Percentiles rank a stretch among this genome's conserved stretches.
These are phyloP conservation scores for Oasisia sp. DNA, from an alignment of 2,888 invertebrate genomes.

Conservation along the genomic window DNA sequence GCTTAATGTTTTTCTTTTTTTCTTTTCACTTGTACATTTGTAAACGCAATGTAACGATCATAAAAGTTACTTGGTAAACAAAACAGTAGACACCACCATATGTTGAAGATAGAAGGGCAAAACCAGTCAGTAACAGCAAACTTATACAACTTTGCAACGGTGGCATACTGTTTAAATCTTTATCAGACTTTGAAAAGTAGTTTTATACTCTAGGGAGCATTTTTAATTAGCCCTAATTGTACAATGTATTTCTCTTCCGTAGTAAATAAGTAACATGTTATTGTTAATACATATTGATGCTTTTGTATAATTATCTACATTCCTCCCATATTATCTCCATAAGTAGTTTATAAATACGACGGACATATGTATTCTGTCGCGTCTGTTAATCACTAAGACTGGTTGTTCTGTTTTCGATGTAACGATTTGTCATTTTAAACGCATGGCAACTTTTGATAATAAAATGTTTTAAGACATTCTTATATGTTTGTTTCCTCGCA, in stretches of 20 bases:
- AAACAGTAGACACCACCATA: background rate
- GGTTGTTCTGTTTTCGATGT: background rate
- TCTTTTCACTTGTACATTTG: background rate
- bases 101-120: background rate
- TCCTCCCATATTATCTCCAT: background rate
- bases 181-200: background rate
- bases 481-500: background rate
- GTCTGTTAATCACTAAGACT: background rate
- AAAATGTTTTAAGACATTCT: background rate
- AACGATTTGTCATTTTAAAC: background rate
- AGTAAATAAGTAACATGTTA: background rate
- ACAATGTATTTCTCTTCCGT: background rate
- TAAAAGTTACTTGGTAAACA: background rate
- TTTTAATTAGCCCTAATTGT: background rate
- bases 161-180: background rate
- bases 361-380: background rate
- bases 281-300: background rate
- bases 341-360: background rate
- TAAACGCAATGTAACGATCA: background rate
- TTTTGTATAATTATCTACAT: background rate
- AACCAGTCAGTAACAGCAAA: background rate
- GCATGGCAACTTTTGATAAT: background rate
- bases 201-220: background rate
- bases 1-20: background rate
- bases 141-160: background rate